Evolutionary conservation across 2,888 invertebrate species (phyloP).

Genomic region (Steinernema carpocapsae): DNA sequence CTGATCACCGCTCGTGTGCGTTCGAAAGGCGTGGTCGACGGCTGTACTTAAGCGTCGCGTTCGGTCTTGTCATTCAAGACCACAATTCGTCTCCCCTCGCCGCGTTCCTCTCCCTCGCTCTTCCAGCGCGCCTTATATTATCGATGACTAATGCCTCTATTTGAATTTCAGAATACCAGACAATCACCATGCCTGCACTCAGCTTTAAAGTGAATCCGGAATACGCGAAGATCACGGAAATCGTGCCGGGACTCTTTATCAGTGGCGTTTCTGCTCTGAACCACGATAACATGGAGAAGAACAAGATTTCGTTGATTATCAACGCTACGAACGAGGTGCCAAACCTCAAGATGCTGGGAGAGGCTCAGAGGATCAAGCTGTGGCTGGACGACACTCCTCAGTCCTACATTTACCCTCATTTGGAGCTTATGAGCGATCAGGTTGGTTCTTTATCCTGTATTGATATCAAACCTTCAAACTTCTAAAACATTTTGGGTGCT

Average conservation of each 20-base stretch:
- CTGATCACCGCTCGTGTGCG: slow-evolving; percentile 28
- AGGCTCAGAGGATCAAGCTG: slow-evolving; percentile 66
- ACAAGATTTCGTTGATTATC: slow-evolving; percentile 80
- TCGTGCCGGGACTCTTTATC: slow-evolving; percentile 76
- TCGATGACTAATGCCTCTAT: too few species aligned
- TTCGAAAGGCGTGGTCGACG: slow-evolving; percentile 19
- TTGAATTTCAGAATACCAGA: slow-evolving; percentile 2
- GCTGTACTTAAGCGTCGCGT: slow-evolving; percentile 28
- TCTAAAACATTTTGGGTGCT: not conserved
- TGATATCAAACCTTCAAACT: not conserved
- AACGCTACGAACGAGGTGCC: slow-evolving; percentile 80
- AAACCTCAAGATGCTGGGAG: slow-evolving; percentile 63
- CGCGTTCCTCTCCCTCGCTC: slow-evolving; percentile 5
- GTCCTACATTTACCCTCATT: slow-evolving; percentile 63
- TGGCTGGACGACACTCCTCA: slow-evolving; percentile 68
- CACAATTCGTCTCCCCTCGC: slow-evolving; percentile 14
- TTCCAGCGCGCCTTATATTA: not conserved
- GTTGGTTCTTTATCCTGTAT: slow-evolving; percentile 36
- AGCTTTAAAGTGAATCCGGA: slow-evolving; percentile 66
- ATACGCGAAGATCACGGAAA: slow-evolving; percentile 64
- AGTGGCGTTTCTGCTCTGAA: slow-evolving; percentile 81
- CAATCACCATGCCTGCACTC: slow-evolving; percentile 43
- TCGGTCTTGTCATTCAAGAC: slow-evolving; percentile 25
- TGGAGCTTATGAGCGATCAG: slow-evolving; percentile 66
- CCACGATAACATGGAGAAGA: slow-evolving; percentile 72